Conservation (phyloP, 92 coral and sea anemone species). For the Paramuricea clavata region DNA sequence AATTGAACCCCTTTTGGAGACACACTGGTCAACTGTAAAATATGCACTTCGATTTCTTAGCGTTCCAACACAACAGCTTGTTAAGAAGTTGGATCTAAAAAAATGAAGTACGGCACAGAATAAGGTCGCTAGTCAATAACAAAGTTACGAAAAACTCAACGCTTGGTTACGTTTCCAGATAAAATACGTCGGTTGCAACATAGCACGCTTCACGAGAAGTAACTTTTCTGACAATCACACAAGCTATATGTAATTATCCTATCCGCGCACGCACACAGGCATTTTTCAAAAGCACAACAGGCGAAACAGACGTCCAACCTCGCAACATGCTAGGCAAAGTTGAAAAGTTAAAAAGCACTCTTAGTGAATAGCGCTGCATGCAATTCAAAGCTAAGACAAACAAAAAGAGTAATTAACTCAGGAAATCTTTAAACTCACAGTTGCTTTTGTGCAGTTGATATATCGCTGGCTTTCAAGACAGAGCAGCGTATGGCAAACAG, state of each 20-base stretch:
- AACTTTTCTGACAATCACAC: not conserved
- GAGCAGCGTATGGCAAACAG: too few species aligned
- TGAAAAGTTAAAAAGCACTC: not conserved
- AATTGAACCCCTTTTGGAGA: too few species aligned
- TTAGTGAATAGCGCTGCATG: not conserved
- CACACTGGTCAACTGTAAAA: not conserved
- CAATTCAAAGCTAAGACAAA: not conserved
- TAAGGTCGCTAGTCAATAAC: not conserved
- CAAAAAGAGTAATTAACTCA: not conserved
- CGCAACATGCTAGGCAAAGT: not conserved
- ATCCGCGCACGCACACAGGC: not conserved
- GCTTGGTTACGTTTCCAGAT: not conserved
- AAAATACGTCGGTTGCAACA: not conserved
- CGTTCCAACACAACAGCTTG: not conserved
- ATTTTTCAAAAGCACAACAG: constrained; percentile 2
- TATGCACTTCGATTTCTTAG: not conserved
- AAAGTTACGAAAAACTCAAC: not conserved
- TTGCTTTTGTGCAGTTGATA: not conserved
- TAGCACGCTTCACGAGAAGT: not conserved
- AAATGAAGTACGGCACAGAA: not conserved
- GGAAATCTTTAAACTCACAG: not conserved
- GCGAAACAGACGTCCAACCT: not conserved
- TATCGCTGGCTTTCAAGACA: too few species aligned
- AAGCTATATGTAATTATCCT: not conserved
- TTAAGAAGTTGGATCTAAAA: not conserved